Base-by-base conservation (phyloP, 2,113 vertebrate species). In the Perca fluviatilis region DNA sequence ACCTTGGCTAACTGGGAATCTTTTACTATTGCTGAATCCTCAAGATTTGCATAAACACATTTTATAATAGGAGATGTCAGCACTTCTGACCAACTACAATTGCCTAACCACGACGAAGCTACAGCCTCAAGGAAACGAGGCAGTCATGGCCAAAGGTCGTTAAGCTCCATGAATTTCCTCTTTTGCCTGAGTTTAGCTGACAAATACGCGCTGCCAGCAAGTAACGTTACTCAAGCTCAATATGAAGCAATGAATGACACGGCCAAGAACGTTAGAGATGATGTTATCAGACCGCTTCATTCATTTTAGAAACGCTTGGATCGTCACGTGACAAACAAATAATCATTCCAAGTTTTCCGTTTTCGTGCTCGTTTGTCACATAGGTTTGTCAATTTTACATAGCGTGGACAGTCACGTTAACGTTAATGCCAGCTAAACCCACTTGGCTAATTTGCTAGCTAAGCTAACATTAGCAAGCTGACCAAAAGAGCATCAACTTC, bases 101-200 rank as follows among this genome's bases (percentile, higher is more conserved):
- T 85, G 69, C 71, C n/a, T 46, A 75, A 81, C 72, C 46, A 50
- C 66, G 50, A 53, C 50, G 18, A 33, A 36, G 25, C 53, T 50
- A 3, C 13, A 73, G 60, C 70, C 36, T 74, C 12, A n/a, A 77
- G 79, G 79, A 86, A 86, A 76, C 53, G 67, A 78, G 19, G 43
- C 53, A 36, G 4, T 33, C n/a, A 1, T 3, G 86, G 46, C 14
- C 89, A 91, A 91, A 93, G 88, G 89, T 90, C 88, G 21, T 33
- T 14, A 13, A 58, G 30, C 27, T 79, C 23, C 23, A 49, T 54
- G 2, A 10, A 13, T 67, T 70, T 89, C 64, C 74, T 84, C 50
- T 36, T 11, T 36, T 18, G 30, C 36, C 57, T 54, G 2, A 23
- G 12, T 13, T 23, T 58, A 50, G 56, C 74, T 43, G 36, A 18